Base-by-base conservation (phyloP, 2,797 vertebrate species). In the Chrysocyon brachyurus region DNA sequence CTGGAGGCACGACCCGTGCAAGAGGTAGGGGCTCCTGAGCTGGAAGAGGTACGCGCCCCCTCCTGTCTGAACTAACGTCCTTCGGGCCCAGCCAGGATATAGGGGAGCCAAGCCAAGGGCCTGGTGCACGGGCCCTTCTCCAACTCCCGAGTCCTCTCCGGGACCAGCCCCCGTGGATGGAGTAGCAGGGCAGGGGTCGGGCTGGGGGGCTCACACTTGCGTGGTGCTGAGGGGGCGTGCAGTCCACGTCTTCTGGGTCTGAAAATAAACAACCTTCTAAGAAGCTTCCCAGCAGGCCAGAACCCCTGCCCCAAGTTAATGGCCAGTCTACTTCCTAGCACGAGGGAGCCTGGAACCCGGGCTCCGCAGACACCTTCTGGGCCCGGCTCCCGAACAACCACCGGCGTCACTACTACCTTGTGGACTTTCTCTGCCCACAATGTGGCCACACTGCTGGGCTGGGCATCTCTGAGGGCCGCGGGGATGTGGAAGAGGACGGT, bases 191-290 rank as follows among this genome's bases (percentile, higher is more conserved):
- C 54, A 75, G 87, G 95, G 63, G 24, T 24, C 0, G 73, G 68
- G 40, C 57, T 54, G 56, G 46, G 56, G 3, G 0, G 0, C 0
- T 0, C 0, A 0, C 0, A 99, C 99, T 99, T 96, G 99, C 99
- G 0, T 99, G 99, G 91, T 99, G 99, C 81, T 99, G 98, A 16
- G 99, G 99, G 1, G 99, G 98, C 16, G 31, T 97, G 96, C 99
- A 99, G 98, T 99, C 99, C 0, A 99, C 99, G 0, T 99, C 99
- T 98, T 99, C 99, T 0, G 99, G 99, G 97, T 99, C 99, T 99
- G 98, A 10, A 96, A 97, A 92, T 90, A 93, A 89, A 63, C 97
- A 72, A 64, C 0, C 72, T 19, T 59, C 77, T 12, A 0, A 97
- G 94, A 84, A 78, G 33, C 40, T 59, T 93, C 46, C 59, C 70